Percentiles rank a stretch among this genome's conserved stretches.
phyloP scores from a whole-genome alignment of 1,140 invertebrate species.

The Brachionus koreanus region DNA sequence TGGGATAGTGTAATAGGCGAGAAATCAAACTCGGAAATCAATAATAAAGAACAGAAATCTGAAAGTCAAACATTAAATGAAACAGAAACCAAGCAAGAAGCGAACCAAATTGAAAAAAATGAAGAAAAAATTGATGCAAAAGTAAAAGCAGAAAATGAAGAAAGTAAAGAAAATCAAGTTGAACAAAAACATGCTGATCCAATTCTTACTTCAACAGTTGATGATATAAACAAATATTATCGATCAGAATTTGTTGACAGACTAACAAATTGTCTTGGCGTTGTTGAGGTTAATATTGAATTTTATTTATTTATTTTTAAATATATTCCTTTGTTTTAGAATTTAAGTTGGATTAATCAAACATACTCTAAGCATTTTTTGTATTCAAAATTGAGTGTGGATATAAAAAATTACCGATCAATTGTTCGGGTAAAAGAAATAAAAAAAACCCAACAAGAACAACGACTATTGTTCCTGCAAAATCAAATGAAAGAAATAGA shows the following conservation, averaged over 20 bases:
- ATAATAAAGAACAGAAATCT: not conserved
- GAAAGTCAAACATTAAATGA: not conserved
- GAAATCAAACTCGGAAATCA: not conserved
- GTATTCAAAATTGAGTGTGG: not conserved
- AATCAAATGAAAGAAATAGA: slow-evolving; percentile 43
- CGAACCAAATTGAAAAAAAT: not conserved
- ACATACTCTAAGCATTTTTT: slow-evolving; percentile 18
- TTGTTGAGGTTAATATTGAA: not conserved
- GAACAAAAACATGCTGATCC: not conserved
- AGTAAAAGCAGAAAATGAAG: not conserved
- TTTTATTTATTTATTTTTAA: not conserved
- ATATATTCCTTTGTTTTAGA: not conserved
- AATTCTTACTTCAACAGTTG: slow-evolving; percentile 6
- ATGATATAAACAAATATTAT: slow-evolving; percentile 38
- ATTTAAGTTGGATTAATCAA: slow-evolving; percentile 31
- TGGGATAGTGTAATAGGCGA: not conserved
- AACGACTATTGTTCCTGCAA: slow-evolving; percentile 29
- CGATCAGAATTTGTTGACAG: not conserved
- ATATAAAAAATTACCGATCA: slow-evolving; percentile 39
- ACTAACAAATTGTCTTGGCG: not conserved
- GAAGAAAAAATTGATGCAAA: not conserved
- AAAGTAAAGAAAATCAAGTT: slow-evolving; percentile 4
- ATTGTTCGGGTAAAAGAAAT: slow-evolving; percentile 35
- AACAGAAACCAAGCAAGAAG: not conserved
- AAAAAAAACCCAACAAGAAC: slow-evolving; percentile 34